Conservation (phyloP, 92 coral and sea anemone species). For the Parazoanthus atlanticus region DNA sequence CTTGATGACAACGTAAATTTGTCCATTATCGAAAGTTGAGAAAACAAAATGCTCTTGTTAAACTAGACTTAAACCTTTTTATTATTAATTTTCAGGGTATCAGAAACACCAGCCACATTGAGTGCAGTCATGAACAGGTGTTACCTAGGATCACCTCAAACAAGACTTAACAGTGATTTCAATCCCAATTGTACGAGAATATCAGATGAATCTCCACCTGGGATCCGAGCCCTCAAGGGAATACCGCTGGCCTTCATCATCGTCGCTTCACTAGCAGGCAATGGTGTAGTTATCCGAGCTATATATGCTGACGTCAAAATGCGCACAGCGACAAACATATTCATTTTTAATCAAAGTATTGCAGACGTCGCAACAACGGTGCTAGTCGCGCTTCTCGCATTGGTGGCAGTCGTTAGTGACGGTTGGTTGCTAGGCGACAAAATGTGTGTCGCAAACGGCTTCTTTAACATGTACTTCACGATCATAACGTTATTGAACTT, state of each 20-base stretch:
- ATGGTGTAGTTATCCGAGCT: constrained; percentile 54
- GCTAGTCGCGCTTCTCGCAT: constrained; percentile 67
- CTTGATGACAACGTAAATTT: too few species aligned
- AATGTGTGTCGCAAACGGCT: constrained; percentile 53
- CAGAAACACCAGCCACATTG: background rate
- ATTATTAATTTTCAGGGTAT: background rate
- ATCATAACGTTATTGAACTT: constrained; percentile 68
- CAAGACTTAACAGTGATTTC: background rate
- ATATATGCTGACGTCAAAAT: constrained; percentile 56
- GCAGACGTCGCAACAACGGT: constrained; percentile 76
- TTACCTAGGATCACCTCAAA: background rate
- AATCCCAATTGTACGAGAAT: background rate
- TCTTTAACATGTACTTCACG: constrained; percentile 83
- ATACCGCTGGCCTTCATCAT: constrained; percentile 62
- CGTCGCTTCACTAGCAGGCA: constrained; percentile 60
- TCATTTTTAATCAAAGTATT: constrained; percentile 72
- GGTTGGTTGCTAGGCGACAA: constrained; percentile 70
- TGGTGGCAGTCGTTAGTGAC: constrained; percentile 64
- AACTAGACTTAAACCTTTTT: too few species aligned
- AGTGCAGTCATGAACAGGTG: background rate
- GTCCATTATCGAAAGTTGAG: too few species aligned
- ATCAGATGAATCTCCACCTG: background rate
- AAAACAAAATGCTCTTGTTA: too few species aligned
- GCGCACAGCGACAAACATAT: constrained; percentile 71
- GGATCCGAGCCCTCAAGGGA: constrained; percentile 52